These are phyloP conservation scores for Danaus plexippus DNA, from an alignment of 1,140 invertebrate species.

Conservation along the genomic window DNA sequence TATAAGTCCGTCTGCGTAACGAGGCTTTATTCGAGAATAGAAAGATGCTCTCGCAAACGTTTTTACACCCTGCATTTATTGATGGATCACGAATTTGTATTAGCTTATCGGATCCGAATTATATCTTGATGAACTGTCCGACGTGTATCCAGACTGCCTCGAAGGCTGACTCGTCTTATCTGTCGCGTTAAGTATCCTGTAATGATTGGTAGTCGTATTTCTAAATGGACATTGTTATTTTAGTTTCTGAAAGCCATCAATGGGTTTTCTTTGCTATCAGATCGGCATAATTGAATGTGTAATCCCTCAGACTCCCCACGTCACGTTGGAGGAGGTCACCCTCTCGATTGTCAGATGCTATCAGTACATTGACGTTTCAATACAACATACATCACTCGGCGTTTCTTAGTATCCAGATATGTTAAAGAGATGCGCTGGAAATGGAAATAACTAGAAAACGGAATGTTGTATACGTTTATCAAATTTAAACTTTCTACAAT, in stretches of 20 bases:
- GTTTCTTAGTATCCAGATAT: neutral
- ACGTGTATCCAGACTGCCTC: constrained; percentile 21
- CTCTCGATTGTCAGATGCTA: constrained; percentile 61
- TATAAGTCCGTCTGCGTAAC: constrained; percentile 51
- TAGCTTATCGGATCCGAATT: constrained; percentile 42
- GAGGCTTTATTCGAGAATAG: constrained; percentile 55
- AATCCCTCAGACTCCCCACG: constrained; percentile 42
- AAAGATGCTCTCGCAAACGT: constrained; percentile 43
- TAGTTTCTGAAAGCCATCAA: constrained; percentile 36
- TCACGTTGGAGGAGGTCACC: constrained; percentile 33
- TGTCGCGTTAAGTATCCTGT: constrained; percentile 29
- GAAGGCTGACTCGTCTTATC: constrained; percentile 14
- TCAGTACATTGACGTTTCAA: constrained; percentile 63
- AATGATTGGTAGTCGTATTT: constrained; percentile 32
- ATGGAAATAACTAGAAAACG: too few relatives aligned
- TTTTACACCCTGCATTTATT: constrained; percentile 53
- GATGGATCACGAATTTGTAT: constrained; percentile 61
- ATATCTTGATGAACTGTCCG: constrained; percentile 41
- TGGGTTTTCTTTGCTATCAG: constrained; percentile 43
- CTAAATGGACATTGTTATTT: constrained; percentile 41
- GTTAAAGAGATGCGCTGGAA: too few relatives aligned
- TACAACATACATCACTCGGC: constrained; percentile 49
- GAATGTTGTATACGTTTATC: too few relatives aligned
- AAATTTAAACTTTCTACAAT: too few relatives aligned
- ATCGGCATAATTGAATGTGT: constrained; percentile 65